Base-by-base conservation (phyloP, 2,113 vertebrate species). In the Antechinus stuartii region DNA sequence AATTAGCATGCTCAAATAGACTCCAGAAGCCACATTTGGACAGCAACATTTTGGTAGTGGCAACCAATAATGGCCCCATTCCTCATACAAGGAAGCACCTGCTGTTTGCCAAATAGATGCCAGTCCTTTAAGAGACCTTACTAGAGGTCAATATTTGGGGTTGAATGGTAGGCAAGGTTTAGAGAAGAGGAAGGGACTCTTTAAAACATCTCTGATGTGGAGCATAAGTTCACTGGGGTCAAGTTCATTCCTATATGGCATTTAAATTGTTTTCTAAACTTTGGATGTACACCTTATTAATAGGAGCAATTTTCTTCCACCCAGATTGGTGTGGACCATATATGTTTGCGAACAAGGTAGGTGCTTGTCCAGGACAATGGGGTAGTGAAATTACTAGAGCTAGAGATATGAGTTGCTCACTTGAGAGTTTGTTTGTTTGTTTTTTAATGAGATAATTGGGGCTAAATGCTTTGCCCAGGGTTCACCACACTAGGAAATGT, bases 271-370 rank as follows among this genome's bases (percentile, higher is more conserved):
- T 84, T 42, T 22, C 68, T 42, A 42, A 84, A 22, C 1, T 10
- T 11, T 55, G 54, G 42, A 1, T 68, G 8, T 24, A 47, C 16
- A 26, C 42, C 42, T 54, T 49, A 4, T 27, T n/a, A 76, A 76
- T 6, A 14, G 68, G 16, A 84, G n/a, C n/a, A 68, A 68, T 52
- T 22, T 94, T 24, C 47, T 0, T 22, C 93, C 26, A 42, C 6
- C 6, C 0, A 99, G 98, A 99, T 99, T 0, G 99, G 99, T 0
- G 99, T 99, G 0, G 98, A 99, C 97, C 98, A 99, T 0, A 97
- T 99, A 14, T 99, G 89, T 99, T 99, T 84, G 98, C 99, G n/a
- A 99, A 99, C 98, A 99, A 99, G 97, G 99, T 99, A 0, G 99
- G 99, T 0, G 99, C 98, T 0, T 10, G 99, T 99, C 90, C 99